Percentiles rank a stretch among this genome's conserved stretches.
phyloP scores from a whole-genome alignment of 1,140 invertebrate species.

The Spodoptera frugiperda region DNA sequence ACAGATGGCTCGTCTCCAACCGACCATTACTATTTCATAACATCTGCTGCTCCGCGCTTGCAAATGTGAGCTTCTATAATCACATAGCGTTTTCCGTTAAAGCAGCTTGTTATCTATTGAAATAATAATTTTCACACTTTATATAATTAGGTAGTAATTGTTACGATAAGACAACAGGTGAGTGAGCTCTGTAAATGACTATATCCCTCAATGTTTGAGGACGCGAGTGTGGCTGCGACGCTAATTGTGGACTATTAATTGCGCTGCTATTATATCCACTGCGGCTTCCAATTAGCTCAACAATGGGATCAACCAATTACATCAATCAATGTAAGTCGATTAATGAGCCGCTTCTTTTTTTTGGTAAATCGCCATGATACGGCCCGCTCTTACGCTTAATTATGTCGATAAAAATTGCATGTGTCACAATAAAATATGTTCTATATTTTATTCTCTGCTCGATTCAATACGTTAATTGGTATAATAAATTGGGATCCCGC shows the following conservation, averaged over 20 bases:
- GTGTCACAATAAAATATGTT: slow-evolving; percentile 6
- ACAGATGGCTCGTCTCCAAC: slow-evolving; percentile 23
- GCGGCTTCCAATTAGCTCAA: slow-evolving; percentile 16
- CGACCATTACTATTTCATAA: background rate
- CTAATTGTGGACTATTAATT: slow-evolving; percentile 25
- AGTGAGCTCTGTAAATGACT: slow-evolving; percentile 4
- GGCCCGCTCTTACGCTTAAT: background rate
- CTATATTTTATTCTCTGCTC: background rate
- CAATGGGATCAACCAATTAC: slow-evolving; percentile 11
- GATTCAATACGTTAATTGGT: slow-evolving; percentile 9
- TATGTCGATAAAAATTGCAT: slow-evolving; percentile 7
- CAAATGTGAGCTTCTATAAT: slow-evolving; percentile 19
- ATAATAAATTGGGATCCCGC: slow-evolving; percentile 9
- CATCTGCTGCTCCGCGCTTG: slow-evolving; percentile 4
- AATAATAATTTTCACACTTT: slow-evolving; percentile 37
- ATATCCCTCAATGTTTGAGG: slow-evolving; percentile 18
- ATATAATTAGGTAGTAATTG: slow-evolving; percentile 25
- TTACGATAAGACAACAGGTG: slow-evolving; percentile 22
- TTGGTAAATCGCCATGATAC: background rate
- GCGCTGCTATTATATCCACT: background rate
- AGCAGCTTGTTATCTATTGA: slow-evolving; percentile 15
- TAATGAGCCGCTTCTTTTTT: background rate
- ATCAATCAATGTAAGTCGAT: slow-evolving; percentile 32
- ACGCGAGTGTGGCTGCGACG: background rate
- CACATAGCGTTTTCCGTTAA: background rate